Evolutionary conservation across 53 echinoderm and acorn worm genomes (phyloP).

Genomic region (Astropecten irregularis): DNA sequence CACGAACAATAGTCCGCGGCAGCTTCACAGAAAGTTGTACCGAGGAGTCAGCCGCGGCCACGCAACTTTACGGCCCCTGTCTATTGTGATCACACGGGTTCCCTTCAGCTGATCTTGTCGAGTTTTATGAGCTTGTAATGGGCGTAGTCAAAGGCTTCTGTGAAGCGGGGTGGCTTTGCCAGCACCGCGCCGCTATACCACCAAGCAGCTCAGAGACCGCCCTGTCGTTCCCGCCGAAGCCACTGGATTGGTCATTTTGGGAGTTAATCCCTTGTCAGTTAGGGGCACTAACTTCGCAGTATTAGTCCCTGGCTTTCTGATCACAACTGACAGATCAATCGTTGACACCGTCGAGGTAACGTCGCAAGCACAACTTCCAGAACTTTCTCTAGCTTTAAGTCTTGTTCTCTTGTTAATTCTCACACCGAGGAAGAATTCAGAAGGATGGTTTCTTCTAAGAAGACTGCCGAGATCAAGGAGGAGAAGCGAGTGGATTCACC

Average conservation of each 20-base stretch:
- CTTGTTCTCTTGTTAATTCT: not conserved
- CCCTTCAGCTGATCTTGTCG: not conserved
- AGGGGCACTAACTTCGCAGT: not conserved
- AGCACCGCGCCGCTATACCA: not conserved
- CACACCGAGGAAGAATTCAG: too few species aligned
- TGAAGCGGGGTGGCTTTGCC: not conserved
- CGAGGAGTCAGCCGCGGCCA: too few species aligned
- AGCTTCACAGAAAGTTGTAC: not conserved
- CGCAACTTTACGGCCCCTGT: not conserved
- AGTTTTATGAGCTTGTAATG: not conserved
- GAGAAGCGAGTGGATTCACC: too few species aligned
- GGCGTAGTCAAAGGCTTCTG: not conserved
- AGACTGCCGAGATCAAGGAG: not conserved
- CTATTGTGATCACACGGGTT: not conserved
- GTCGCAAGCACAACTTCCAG: not conserved
- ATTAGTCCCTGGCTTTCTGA: not conserved
- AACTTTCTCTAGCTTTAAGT: not conserved
- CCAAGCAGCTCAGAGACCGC: too few species aligned
- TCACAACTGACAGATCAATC: not conserved
- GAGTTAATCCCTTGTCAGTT: not conserved
- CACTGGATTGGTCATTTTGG: not conserved
- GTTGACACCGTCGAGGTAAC: not conserved
- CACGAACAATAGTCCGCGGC: slow-evolving; percentile 3
- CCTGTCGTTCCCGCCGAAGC: not conserved
- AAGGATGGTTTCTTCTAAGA: slow-evolving; percentile 2